phyloP scores from a whole-genome alignment of 2,113 vertebrate species.

The Ardeotis arabs region DNA sequence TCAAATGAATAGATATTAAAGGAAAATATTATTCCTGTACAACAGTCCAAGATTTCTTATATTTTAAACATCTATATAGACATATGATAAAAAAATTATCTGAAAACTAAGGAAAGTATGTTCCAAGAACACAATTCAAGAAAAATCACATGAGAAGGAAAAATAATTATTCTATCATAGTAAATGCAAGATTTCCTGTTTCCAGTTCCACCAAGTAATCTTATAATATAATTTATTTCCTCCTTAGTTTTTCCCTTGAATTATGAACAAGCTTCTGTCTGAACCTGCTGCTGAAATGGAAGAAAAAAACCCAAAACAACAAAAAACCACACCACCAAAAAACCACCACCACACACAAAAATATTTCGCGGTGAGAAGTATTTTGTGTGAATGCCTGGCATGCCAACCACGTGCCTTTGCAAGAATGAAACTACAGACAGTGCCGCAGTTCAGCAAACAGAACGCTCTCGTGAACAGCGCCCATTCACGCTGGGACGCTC shows the following conservation, averaged over 20 bases:
- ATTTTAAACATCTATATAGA: not conserved
- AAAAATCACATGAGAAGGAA: not conserved
- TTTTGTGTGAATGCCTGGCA: not conserved
- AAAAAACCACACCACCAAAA: not conserved
- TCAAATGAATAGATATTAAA: not conserved
- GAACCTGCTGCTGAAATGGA: not conserved
- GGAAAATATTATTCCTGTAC: not conserved
- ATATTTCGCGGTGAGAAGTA: not conserved
- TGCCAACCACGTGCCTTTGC: not conserved
- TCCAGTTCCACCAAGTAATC: not conserved
- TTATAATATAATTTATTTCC: not conserved
- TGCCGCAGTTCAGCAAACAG: not conserved
- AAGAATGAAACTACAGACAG: not conserved
- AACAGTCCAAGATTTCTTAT: not conserved
- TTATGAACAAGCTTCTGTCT: not conserved
- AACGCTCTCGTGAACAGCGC: not conserved
- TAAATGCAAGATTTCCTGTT: not conserved
- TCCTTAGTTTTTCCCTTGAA: not conserved
- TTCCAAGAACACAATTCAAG: not conserved
- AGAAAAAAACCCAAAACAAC: too few relatives aligned
- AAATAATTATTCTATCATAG: not conserved
- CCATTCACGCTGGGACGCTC: fast-evolving
- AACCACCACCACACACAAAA: not conserved
- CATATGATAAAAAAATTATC: not conserved
- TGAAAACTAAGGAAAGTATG: not conserved